phyloP scores from a whole-genome alignment of 2,797 vertebrate genomes.

The Tokudaia tokunoshimensis region DNA sequence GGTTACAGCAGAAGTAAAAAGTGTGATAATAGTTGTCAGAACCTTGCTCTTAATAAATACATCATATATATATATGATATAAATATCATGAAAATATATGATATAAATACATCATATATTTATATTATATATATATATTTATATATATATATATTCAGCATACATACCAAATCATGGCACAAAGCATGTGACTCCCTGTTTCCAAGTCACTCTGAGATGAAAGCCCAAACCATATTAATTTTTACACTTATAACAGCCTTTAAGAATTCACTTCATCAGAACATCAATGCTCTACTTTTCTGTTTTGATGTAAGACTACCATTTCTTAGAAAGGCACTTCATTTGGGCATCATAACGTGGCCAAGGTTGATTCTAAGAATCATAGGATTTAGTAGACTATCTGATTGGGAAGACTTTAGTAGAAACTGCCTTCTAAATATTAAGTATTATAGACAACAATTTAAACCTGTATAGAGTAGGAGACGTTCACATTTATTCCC shows the following conservation, averaged over 20 bases:
- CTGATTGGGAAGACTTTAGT: neutral
- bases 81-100: too few species aligned
- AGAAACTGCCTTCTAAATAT: neutral
- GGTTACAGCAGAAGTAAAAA: neutral
- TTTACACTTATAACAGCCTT: neutral
- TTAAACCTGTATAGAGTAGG: neutral
- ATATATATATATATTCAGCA: constrained; percentile 23
- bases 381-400: neutral
- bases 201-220: neutral
- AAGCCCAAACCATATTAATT: neutral
- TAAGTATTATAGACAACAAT: neutral
- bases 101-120: neutral
- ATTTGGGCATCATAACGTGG: neutral
- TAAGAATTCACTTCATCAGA: neutral
- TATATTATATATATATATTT: too few species aligned
- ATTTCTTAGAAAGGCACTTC: constrained; percentile 6
- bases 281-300: neutral
- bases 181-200: neutral
- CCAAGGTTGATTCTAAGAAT: neutral
- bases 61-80: neutral
- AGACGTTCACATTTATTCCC: neutral
- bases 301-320: neutral
- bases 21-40: constrained; percentile 10
- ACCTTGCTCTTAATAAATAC: neutral
- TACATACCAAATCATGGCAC: neutral